Evolutionary conservation across 2,113 vertebrate genomes (phyloP).

Genomic region (Eulemur macaco): DNA sequence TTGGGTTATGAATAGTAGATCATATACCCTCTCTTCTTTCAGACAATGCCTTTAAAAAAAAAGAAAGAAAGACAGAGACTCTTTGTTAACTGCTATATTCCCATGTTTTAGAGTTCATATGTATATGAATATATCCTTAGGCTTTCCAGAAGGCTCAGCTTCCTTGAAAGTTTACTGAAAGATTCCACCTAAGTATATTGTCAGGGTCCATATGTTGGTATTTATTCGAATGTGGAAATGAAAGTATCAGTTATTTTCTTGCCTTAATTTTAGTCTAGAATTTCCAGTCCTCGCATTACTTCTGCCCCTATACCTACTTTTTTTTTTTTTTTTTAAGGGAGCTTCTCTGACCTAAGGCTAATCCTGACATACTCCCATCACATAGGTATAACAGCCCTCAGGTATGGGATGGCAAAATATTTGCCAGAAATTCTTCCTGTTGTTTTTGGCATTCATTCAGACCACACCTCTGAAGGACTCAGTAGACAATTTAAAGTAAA

Average conservation of each 20-base stretch:
- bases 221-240: constrained; percentile 15
- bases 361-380: not conserved
- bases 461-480: not conserved
- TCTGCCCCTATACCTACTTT: not conserved
- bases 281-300: not conserved
- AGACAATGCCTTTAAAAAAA: not conserved
- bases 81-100: not conserved
- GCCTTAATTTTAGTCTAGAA: constrained; percentile 18
- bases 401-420: constrained; percentile 5
- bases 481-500: not conserved
- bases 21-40: not conserved
- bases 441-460: constrained; percentile 44
- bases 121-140: not conserved
- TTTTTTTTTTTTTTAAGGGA: not conserved
- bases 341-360: not conserved
- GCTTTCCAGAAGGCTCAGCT: not conserved
- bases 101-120: constrained; percentile 19
- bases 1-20: not conserved
- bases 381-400: not conserved
- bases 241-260: not conserved
- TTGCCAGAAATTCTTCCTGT: constrained; percentile 34
- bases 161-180: not conserved
- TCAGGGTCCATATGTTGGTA: not conserved
- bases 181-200: not conserved
- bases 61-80: not conserved